Conservation (phyloP, 2,797 vertebrate species). For the Poecilia velifera region DNA sequence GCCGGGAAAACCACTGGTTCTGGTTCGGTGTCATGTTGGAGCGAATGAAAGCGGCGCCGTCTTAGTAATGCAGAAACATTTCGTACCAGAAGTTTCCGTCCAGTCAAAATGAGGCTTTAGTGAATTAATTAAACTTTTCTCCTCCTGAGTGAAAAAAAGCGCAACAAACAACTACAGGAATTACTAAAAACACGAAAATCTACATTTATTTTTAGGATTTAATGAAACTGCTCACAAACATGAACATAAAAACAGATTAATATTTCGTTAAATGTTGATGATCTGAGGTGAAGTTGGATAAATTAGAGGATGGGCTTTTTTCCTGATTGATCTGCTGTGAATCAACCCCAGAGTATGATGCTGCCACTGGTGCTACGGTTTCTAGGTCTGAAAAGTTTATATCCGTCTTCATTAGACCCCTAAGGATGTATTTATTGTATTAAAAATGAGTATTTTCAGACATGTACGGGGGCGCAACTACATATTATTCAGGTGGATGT, state of each 20-base stretch:
- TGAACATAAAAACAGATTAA: not conserved
- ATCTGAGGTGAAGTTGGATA: not conserved
- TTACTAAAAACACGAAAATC: not conserved
- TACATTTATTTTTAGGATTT: not conserved
- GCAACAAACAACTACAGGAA: not conserved
- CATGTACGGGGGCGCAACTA: no score
- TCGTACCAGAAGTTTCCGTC: not conserved
- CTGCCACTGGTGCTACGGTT: not conserved
- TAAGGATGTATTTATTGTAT: not conserved
- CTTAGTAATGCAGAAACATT: not conserved
- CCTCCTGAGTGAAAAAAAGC: not conserved
- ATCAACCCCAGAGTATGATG: not conserved
- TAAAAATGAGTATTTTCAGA: not conserved
- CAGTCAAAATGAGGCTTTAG: not conserved
- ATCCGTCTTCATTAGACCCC: not conserved
- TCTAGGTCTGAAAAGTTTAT: no score
- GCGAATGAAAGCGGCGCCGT: not conserved
- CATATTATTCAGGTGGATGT: no score
- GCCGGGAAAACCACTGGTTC: not conserved
- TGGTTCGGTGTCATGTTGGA: not conserved
- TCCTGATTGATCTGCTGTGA: not conserved
- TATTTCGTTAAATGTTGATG: not conserved
- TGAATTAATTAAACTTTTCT: not conserved
- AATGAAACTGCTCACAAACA: not conserved
- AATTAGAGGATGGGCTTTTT: not conserved